Conservation (phyloP, 2,888 invertebrate species). For the Choreutis nemorana region DNA sequence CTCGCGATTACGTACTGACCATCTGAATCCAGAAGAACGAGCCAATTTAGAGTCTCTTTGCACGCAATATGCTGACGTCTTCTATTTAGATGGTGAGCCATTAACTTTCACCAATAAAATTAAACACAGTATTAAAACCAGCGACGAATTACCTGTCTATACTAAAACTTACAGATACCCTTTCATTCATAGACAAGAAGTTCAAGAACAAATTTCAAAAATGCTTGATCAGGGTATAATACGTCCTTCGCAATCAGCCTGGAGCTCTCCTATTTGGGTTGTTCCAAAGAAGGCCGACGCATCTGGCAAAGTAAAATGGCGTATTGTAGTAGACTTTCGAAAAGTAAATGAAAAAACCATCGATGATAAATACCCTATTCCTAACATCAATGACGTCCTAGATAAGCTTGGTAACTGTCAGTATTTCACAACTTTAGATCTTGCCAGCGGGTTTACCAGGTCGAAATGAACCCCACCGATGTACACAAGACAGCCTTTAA, state of each 20-base stretch:
- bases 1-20: slow-evolving; percentile 17
- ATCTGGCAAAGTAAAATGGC: slow-evolving; percentile 7
- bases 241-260: slow-evolving; percentile 1
- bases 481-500: slow-evolving; percentile 18
- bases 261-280: slow-evolving; percentile 13
- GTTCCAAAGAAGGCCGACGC: slow-evolving; percentile 15
- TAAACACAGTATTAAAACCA: slow-evolving; percentile 9
- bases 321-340: slow-evolving; percentile 9
- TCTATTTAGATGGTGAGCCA: slow-evolving; percentile 11
- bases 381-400: slow-evolving; percentile 10
- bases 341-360: slow-evolving; percentile 11
- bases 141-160: slow-evolving; percentile 11
- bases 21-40: slow-evolving; percentile 17
- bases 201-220: slow-evolving; percentile 6
- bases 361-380: slow-evolving; percentile 12
- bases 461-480: slow-evolving; percentile 11
- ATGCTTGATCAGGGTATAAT: slow-evolving; percentile 4
- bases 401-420: slow-evolving; percentile 14
- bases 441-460: slow-evolving; percentile 13
- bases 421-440: slow-evolving; percentile 8
- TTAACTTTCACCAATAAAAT: slow-evolving; percentile 11
- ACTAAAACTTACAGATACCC: slow-evolving; percentile 12
- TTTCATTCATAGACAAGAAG: slow-evolving; percentile 11
- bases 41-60: slow-evolving; percentile 12
- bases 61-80: slow-evolving; percentile 13